Base-by-base conservation (phyloP, 2,797 vertebrate genomes). In the Gorsachius magnificus region DNA sequence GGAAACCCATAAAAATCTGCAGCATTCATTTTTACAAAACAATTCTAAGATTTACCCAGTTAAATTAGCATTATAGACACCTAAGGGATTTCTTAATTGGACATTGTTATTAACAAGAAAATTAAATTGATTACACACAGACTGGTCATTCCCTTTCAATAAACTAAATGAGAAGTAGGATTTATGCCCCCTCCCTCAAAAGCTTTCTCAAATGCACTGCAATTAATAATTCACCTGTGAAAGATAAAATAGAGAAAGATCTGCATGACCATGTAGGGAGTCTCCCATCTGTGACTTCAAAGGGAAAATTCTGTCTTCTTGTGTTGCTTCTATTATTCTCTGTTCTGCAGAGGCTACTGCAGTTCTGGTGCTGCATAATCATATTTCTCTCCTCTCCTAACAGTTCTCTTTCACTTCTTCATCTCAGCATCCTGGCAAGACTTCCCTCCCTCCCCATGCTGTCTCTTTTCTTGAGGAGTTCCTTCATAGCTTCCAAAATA, bases 61-160 rank as follows among this genome's bases (percentile, higher is more conserved):
- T 95, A 94, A 97, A 97, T 89, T 91, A 95, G 28, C 61, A 90
- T 93, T 95, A 91, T 14, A 94, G 68, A 56, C 31, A 90, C 91
- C 58, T 91, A 95, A 96, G 70, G 14, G 41, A 94, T 95, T 97
- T 96, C 91, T 96, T 96, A 95, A 96, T 85, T 95, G 81, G 82
- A 77, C 51, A n/a, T 80, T 91, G 46, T 65, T 95, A 96, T 95
- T 96, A 96, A 83, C 48, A 96, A 94, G 93, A 97, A 95, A 95
- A 92, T 70, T 81, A 93, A 84, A 88, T 72, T 58, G 70, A 70
- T 95, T 96, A 93, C 90, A 86, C 48, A 95, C 43, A 90, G 57
- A 41, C 6, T 29, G 69, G 21, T 35, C 54, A 96, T 90, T 89
- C 46, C 11, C 51, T 87, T 95, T 56, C 45, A 92, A 96, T n/a